phyloP scores from a whole-genome alignment of 2,888 invertebrate species.

The Drosophila lacicola region DNA sequence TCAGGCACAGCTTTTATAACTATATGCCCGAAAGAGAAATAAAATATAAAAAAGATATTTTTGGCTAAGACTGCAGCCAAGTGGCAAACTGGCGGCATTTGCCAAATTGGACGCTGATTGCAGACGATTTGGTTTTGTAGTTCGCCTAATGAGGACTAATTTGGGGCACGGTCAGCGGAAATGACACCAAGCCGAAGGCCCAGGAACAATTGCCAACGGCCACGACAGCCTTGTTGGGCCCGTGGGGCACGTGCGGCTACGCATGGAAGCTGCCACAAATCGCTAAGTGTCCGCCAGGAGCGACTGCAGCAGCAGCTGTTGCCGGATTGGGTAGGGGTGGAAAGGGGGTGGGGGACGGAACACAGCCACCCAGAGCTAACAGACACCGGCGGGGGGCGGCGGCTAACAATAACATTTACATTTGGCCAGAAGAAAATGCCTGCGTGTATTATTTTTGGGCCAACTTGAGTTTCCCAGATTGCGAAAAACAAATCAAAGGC shows the following conservation, averaged over 20 bases:
- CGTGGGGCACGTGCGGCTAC: constrained; percentile 65
- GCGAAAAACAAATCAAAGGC: constrained; percentile 73
- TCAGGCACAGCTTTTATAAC: constrained; percentile 60
- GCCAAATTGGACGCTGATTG: constrained; percentile 81
- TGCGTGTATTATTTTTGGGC: constrained; percentile 67
- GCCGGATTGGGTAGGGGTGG: background rate
- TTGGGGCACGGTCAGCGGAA: constrained; percentile 77
- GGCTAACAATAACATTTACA: constrained; percentile 46
- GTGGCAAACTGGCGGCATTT: constrained; percentile 62
- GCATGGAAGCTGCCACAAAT: constrained; percentile 57
- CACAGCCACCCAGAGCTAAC: constrained; percentile 9
- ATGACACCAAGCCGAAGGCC: constrained; percentile 55
- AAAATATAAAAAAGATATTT: constrained; percentile 2
- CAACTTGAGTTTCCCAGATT: constrained; percentile 40
- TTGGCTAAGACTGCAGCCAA: constrained; percentile 17
- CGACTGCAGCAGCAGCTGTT: background rate
- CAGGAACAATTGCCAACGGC: background rate
- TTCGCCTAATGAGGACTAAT: constrained; percentile 82
- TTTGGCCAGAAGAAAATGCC: constrained; percentile 31
- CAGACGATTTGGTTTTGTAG: constrained; percentile 69
- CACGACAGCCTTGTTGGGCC: constrained; percentile 41
- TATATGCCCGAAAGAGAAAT: constrained; percentile 40
- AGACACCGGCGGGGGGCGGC: constrained; percentile 29
- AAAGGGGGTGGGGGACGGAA: background rate
- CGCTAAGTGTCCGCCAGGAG: constrained; percentile 32